A percentile compares a stretch with the other conserved stretches of the same genome.
These are phyloP conservation scores for Catocala fraxini DNA, from an alignment of 2,888 invertebrate species.

Conservation along the genomic window DNA sequence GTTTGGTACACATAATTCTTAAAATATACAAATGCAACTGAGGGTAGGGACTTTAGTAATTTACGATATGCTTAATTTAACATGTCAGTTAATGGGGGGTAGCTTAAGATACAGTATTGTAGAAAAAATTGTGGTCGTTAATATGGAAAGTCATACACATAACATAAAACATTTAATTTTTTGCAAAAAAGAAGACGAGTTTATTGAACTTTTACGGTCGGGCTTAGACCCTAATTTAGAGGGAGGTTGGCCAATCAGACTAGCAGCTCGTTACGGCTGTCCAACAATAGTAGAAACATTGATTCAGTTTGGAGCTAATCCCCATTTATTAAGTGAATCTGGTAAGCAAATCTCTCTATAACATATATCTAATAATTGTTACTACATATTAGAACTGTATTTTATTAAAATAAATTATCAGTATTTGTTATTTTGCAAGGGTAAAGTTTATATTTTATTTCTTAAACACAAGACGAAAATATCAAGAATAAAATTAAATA, in stretches of 20 bases:
- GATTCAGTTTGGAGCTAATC: conserved; percentile 77
- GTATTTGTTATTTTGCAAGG: too few species aligned
- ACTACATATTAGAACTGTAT: too few species aligned
- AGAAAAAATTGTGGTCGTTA: conserved; percentile 10
- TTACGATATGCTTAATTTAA: too few species aligned
- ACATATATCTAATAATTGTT: too few species aligned
- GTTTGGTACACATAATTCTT: too few species aligned
- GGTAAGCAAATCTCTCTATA: conserved; percentile 58
- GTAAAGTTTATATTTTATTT: too few species aligned
- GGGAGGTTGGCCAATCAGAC: conserved; percentile 80
- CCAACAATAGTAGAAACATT: conserved; percentile 69
- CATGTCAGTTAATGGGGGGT: conserved; percentile 3
- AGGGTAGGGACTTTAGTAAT: too few species aligned
- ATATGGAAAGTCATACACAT: conserved; percentile 61
- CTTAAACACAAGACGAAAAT: too few species aligned
- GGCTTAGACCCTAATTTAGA: conserved; percentile 78
- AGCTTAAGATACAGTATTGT: conserved; percentile 7
- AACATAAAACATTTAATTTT: conserved; percentile 66
- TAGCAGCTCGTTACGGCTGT: conserved; percentile 76
- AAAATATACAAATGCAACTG: too few species aligned
- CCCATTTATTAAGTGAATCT: conserved; percentile 75
- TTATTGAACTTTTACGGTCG: conserved; percentile 63
- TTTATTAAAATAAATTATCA: too few species aligned
- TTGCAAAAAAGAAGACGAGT: conserved; percentile 63
- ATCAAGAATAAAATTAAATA: too few species aligned